phyloP scores from a whole-genome alignment of 1,140 invertebrate genomes.

The Ceratosolen solmsi region DNA sequence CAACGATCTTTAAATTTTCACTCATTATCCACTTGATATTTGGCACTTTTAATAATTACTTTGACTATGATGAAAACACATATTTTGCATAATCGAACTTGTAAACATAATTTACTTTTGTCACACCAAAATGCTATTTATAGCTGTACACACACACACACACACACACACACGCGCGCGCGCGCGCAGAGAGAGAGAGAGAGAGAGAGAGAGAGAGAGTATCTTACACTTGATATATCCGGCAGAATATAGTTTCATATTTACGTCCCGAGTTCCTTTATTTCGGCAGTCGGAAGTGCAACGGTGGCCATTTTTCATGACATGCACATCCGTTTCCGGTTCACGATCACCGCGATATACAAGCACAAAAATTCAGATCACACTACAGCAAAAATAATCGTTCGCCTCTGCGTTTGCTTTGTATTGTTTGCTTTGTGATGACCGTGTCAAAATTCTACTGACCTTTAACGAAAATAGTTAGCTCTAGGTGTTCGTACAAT shows the following conservation, averaged over 20 bases:
- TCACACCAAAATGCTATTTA: neutral
- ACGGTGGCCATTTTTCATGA: constrained; percentile 68
- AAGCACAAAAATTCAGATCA: constrained; percentile 63
- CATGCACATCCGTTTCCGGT: constrained; percentile 69
- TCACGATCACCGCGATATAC: constrained; percentile 65
- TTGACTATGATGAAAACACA: neutral
- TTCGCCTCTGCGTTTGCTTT: neutral
- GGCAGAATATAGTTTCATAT: constrained; percentile 1
- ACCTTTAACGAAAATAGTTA: neutral
- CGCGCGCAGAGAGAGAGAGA: no score
- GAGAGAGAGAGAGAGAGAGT: no score
- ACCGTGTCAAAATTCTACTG: neutral
- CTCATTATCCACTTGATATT: neutral
- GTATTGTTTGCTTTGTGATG: neutral
- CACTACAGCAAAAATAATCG: neutral
- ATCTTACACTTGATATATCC: neutral
- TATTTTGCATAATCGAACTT: neutral
- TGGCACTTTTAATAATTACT: neutral
- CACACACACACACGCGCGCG: no score
- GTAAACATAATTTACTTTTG: neutral
- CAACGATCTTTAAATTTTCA: no score
- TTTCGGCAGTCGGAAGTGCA: constrained; percentile 59
- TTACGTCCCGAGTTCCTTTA: constrained; percentile 18
- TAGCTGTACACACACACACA: neutral
- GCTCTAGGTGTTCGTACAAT: neutral